phyloP scores from a whole-genome alignment of 2,888 invertebrate species.

The Spilosoma lubricipeda region DNA sequence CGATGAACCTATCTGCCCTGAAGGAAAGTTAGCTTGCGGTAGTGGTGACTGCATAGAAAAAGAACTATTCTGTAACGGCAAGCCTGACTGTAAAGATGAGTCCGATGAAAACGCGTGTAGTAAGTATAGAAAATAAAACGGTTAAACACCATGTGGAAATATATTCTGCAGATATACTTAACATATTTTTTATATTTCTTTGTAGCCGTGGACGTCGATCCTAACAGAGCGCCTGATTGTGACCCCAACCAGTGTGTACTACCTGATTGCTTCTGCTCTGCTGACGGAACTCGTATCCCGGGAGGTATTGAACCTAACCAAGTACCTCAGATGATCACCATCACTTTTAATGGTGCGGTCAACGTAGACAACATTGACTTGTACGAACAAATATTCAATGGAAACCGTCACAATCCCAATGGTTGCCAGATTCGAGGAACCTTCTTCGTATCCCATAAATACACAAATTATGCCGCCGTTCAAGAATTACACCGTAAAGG shows the following conservation, averaged over 20 bases:
- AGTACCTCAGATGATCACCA: slow-evolving; percentile 97
- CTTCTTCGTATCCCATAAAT: slow-evolving; percentile 97
- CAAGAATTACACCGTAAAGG: slow-evolving; percentile 96
- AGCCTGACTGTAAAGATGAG: slow-evolving; percentile 96
- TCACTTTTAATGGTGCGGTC: slow-evolving; percentile 96
- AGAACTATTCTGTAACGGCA: slow-evolving; percentile 97
- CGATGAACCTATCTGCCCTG: slow-evolving; percentile 96
- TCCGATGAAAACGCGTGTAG: slow-evolving; percentile 98
- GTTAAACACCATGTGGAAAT: background rate
- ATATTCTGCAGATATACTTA: background rate
- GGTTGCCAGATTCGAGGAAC: slow-evolving; percentile 96
- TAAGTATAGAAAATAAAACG: slow-evolving; percentile 85
- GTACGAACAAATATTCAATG: slow-evolving; percentile 96
- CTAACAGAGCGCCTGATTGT: slow-evolving; percentile 96
- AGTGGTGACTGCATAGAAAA: slow-evolving; percentile 97
- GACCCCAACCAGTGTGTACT: slow-evolving; percentile 95
- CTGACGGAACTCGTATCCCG: slow-evolving; percentile 96
- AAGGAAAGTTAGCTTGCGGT: slow-evolving; percentile 96
- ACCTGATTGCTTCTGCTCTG: slow-evolving; percentile 97
- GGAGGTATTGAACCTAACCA: slow-evolving; percentile 93
- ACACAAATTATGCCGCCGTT: slow-evolving; percentile 95
- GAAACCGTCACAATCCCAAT: slow-evolving; percentile 94
- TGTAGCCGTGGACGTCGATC: slow-evolving; percentile 95
- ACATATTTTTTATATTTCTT: slow-evolving; percentile 58
- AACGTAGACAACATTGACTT: slow-evolving; percentile 97